Base-by-base conservation (phyloP, 2,113 vertebrate species). In the Pogona vitticeps region DNA sequence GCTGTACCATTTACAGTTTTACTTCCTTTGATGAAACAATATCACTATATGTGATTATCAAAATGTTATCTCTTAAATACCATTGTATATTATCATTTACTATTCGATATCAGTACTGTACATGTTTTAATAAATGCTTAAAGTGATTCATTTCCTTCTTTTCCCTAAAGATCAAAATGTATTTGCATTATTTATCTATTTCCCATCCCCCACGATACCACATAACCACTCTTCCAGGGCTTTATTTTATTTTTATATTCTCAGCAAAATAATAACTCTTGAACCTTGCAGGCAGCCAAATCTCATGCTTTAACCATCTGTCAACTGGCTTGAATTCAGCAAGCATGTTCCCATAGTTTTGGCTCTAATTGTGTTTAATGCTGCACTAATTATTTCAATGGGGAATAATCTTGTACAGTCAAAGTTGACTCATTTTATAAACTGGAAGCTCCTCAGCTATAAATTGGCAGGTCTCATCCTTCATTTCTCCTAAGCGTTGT, bases 381-480 rank as follows among this genome's bases (percentile, higher is more conserved):
- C 96, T 94, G 96, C 97, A 97, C 97, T 98, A 98, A 98, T 98
- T 97, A 98, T 97, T 97, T 97, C 97, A 97, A 98, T 97, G 95
- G 97, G 97, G 97, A 98, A 97, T 98, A 97, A 98, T 97, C 97
- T 97, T 96, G 96, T 97, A 96, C 97, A 97, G 97, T 97, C 97
- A 97, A 97, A 97, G 97, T 97, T 97, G 97, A 98, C 96, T 97
- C 97, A 97, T 97, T 97, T 97, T 97, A 97, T 97, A 97, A 96
- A 97, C 97, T 97, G 96, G 97, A 97, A 96, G 95, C 96, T 97
- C 97, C 96, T 97, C 96, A 96, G 97, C 97, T 97, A 97, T 97
- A 97, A 97, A 97, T 97, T 97, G 97, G 97, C 97, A 97, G 97
- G 97, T 97, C 96, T 97, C 97, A 97, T 98, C 97, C 97, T 97